Conservation (phyloP, 2,797 vertebrate genomes). For the Acipenser oxyrinchus region DNA sequence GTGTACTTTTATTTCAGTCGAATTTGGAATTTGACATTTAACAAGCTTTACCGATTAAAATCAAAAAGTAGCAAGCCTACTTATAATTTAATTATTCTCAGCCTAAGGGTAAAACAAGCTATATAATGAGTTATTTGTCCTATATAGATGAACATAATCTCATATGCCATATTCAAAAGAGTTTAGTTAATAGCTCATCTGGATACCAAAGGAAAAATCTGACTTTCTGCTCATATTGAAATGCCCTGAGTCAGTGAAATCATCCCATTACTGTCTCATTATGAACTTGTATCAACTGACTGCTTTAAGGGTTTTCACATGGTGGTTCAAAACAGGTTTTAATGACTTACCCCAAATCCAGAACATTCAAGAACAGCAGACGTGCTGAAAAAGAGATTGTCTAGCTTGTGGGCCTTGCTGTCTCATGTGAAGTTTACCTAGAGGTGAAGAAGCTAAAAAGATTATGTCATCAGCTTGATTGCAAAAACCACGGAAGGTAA, state of each 20-base stretch:
- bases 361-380: not conserved
- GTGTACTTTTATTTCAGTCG: too few relatives aligned
- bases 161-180: too few relatives aligned
- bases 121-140: too few relatives aligned
- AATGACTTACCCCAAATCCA: not conserved
- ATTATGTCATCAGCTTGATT: conserved; percentile 3
- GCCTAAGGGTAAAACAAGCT: too few relatives aligned
- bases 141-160: too few relatives aligned
- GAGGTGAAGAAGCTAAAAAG: not conserved
- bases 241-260: not conserved
- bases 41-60: too few relatives aligned
- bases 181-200: too few relatives aligned
- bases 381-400: not conserved
- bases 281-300: not conserved
- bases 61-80: too few relatives aligned
- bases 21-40: too few relatives aligned
- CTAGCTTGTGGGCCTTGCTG: not conserved
- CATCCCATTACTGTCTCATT: conserved; percentile 1
- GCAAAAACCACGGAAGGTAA: conserved; percentile 10
- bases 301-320: not conserved
- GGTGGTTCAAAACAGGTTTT: conserved; percentile 3
- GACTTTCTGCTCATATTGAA: not conserved
- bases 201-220: not conserved
- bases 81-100: too few relatives aligned
- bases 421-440: not conserved